These are phyloP conservation scores for Littorina saxatilis DNA, from an alignment of 1,140 invertebrate species.

Conservation along the genomic window DNA sequence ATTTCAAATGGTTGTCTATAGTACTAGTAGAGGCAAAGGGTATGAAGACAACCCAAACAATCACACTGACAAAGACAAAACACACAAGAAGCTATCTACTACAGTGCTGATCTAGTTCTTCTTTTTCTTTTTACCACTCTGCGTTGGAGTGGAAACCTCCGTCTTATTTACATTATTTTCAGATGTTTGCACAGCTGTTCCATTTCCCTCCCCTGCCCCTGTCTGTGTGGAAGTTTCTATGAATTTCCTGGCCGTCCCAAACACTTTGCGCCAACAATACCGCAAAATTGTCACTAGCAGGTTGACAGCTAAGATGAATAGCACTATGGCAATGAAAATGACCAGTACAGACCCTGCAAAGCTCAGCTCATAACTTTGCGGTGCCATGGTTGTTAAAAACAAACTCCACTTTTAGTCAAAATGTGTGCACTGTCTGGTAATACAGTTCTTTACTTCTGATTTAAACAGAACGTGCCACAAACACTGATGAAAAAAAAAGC, in stretches of 20 bases:
- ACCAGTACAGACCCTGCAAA: constrained; percentile 16
- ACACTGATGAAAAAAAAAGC: no score
- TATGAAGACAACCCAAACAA: no score
- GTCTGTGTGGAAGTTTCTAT: neutral
- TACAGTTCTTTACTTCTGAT: no score
- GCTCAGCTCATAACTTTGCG: constrained; percentile 23
- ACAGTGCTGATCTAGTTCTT: neutral
- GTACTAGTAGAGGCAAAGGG: no score
- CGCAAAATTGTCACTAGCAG: constrained; percentile 12
- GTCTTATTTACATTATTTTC: neutral
- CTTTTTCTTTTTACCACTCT: neutral
- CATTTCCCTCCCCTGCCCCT: neutral
- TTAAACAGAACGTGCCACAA: no score
- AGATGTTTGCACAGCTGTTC: neutral
- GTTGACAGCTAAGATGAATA: constrained; percentile 17
- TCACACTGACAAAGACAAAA: no score
- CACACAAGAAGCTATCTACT: no score
- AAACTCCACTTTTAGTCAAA: no score
- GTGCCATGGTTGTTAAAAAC: constrained; percentile 3
- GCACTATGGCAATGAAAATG: constrained; percentile 22
- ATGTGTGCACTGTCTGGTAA: no score
- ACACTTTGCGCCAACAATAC: neutral
- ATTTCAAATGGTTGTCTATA: no score
- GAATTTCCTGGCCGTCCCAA: neutral
- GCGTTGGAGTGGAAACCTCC: no score